phyloP scores from a whole-genome alignment of 2,113 vertebrate genomes.

The Limnothrissa miodon region DNA sequence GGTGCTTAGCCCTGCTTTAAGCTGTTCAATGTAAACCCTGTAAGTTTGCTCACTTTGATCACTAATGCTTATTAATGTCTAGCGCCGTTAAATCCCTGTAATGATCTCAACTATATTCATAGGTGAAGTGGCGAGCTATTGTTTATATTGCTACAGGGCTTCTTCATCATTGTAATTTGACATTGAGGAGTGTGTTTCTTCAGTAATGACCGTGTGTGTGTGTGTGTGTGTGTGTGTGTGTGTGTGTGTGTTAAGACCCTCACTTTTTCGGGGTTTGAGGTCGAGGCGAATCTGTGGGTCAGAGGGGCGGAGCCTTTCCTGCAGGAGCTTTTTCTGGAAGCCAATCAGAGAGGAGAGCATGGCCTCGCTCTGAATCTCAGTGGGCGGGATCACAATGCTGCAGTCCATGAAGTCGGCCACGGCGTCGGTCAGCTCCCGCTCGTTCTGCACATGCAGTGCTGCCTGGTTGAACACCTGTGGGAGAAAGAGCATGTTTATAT shows the following conservation, averaged over 20 bases:
- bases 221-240: neutral
- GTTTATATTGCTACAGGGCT: too few species aligned
- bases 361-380: constrained; percentile 71
- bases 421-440: constrained; percentile 67
- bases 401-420: constrained; percentile 83
- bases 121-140: too few species aligned
- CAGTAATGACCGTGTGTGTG: neutral
- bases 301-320: constrained; percentile 65
- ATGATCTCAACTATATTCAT: too few species aligned
- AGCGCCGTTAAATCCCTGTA: too few species aligned
- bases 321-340: constrained; percentile 83
- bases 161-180: too few species aligned
- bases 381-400: constrained; percentile 88
- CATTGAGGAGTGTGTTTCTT: too few species aligned
- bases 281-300: constrained; percentile 41
- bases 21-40: too few species aligned
- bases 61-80: too few species aligned
- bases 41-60: too few species aligned
- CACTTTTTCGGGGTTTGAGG: constrained; percentile 56
- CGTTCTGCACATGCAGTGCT: constrained; percentile 71
- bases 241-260: neutral
- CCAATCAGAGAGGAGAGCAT: constrained; percentile 77
- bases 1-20: too few species aligned
- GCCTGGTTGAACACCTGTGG: constrained; percentile 81
- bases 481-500: neutral